Percentiles rank a stretch among this genome's conserved stretches.
Evolutionary conservation across 2,113 vertebrate species (phyloP).

Genomic region (Litocranius walleri): DNA sequence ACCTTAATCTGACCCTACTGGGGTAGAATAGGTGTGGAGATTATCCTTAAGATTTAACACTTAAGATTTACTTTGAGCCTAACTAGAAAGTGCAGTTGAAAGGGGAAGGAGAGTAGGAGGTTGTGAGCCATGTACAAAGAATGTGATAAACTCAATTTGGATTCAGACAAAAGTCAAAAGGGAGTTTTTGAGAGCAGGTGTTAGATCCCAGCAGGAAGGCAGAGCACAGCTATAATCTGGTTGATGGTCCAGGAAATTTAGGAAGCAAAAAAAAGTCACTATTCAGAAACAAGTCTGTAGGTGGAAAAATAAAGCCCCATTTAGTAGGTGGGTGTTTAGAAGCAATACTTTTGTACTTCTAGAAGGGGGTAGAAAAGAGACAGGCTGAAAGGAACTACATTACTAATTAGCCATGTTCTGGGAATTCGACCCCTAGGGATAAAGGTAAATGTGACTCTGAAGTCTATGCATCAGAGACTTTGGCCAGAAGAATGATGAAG

Average conservation of each 20-base stretch:
- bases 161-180: conserved; percentile 57
- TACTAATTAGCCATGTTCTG: background rate
- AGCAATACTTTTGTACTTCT: conserved; percentile 8
- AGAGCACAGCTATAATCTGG: conserved; percentile 50
- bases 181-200: conserved; percentile 48
- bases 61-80: conserved; percentile 19
- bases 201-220: conserved; percentile 62
- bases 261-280: background rate
- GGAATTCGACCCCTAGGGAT: background rate
- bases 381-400: background rate
- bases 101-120: background rate
- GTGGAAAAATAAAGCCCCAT: conserved; percentile 9
- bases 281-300: conserved; percentile 30
- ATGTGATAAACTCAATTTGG: conserved; percentile 52
- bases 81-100: conserved; percentile 39
- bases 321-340: conserved; percentile 31
- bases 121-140: conserved; percentile 24
- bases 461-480: background rate
- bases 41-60: conserved; percentile 22
- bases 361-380: background rate
- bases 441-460: background rate
- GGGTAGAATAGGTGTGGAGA: background rate
- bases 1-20: background rate
- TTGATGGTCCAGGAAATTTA: conserved; percentile 60
- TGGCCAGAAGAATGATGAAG: background rate